Conservation (phyloP, 2,113 vertebrate genomes). For the Felis catus region F.catus_Fca126_mat1.0 CM031428.1:10877501-10878000, state of each 20-base stretch:
- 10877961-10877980: neutral
- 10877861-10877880: neutral
- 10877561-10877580: no score
- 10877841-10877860: neutral
- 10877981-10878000: neutral
- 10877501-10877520: no score
- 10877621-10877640: rapidly evolving
- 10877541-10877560: no score
- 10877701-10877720: neutral
- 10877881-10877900: neutral
- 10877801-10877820: neutral
- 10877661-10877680: neutral
- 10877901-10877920: neutral
- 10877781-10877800: neutral
- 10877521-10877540: no score
- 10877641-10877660: neutral
- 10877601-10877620: rapidly evolving
- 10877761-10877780: neutral
- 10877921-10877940: neutral
- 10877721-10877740: neutral
- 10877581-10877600: neutral
- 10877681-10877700: neutral
- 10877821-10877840: neutral
- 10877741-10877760: neutral
- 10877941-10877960: neutral